A percentile compares a stretch with the other conserved stretches of the same genome.
Conservation (phyloP, 2,797 vertebrate genomes). For the Phrynocephalus guinanensis region DNA sequence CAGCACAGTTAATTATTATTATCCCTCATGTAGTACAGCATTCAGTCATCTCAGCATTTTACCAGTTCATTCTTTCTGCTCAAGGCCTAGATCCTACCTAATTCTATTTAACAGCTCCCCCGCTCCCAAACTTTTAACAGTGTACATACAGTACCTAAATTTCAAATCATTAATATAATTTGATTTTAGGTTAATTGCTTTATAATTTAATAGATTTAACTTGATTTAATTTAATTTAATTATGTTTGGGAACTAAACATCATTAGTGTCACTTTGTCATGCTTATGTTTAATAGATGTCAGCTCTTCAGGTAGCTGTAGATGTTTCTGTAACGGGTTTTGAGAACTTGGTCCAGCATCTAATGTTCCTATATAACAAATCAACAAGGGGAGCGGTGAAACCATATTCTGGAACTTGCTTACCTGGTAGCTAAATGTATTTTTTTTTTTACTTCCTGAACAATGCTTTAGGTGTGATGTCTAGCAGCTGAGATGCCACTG, state of each 20-base stretch:
- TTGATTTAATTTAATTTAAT: not conserved
- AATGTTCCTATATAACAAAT: slow-evolving; percentile 17
- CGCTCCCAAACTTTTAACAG: not conserved
- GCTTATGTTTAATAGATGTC: not conserved
- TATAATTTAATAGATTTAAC: not conserved
- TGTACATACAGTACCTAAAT: not conserved
- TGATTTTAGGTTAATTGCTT: not conserved
- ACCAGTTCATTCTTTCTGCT: not conserved
- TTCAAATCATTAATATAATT: not conserved
- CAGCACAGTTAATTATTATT: no score
- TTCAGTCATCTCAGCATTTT: not conserved
- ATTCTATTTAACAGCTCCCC: no score
- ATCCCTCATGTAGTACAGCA: no score
- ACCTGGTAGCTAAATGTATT: slow-evolving; percentile 30
- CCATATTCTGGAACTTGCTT: slow-evolving; percentile 51
- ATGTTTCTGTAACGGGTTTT: slow-evolving; percentile 46
- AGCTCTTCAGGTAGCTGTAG: not conserved
- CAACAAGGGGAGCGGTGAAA: slow-evolving; percentile 52
- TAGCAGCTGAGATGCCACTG: slow-evolving; percentile 49
- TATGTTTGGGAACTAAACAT: rapidly evolving
- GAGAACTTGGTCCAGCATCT: not conserved
- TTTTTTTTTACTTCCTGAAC: slow-evolving; percentile 52
- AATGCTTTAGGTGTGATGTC: not conserved
- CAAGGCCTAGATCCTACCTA: not conserved
- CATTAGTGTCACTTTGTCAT: slow-evolving; percentile 9